Conservation (phyloP, 2,888 invertebrate genomes). For the Agrotis clavis region DNA sequence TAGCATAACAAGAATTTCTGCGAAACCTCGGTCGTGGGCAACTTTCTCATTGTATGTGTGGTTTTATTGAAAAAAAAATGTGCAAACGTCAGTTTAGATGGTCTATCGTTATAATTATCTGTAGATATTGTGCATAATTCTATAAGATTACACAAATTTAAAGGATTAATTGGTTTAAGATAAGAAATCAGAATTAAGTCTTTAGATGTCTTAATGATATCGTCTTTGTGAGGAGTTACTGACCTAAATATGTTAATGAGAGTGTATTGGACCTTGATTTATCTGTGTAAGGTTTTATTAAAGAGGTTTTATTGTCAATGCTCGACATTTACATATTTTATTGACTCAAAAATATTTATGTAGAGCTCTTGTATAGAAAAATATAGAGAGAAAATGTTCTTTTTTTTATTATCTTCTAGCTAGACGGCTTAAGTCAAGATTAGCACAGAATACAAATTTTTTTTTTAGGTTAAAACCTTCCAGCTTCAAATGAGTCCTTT, state of each 20-base stretch:
- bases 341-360: background rate
- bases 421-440: no score
- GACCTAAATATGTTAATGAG: conserved; percentile 47
- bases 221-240: conserved; percentile 18
- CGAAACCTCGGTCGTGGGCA: conserved; percentile 1
- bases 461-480: no score
- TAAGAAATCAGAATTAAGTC: conserved; percentile 38
- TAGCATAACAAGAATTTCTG: conserved; percentile 41
- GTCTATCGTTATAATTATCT: conserved; percentile 28
- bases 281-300: background rate
- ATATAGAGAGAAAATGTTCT: no score
- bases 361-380: background rate
- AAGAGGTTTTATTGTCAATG: background rate
- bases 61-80: background rate
- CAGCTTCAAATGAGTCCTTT: no score
- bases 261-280: conserved; percentile 28
- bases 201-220: background rate
- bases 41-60: conserved; percentile 54
- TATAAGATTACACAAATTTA: conserved; percentile 38
- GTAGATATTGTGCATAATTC: conserved; percentile 15
- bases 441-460: no score
- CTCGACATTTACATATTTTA: background rate
- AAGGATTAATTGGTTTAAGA: conserved; percentile 38
- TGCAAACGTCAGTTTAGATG: conserved; percentile 2
- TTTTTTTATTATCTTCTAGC: no score